Evolutionary conservation across 2,797 vertebrate species (phyloP), one percentile per base, ranked within the genome.

Genomic region (Notolepis coatsorum): DNA sequence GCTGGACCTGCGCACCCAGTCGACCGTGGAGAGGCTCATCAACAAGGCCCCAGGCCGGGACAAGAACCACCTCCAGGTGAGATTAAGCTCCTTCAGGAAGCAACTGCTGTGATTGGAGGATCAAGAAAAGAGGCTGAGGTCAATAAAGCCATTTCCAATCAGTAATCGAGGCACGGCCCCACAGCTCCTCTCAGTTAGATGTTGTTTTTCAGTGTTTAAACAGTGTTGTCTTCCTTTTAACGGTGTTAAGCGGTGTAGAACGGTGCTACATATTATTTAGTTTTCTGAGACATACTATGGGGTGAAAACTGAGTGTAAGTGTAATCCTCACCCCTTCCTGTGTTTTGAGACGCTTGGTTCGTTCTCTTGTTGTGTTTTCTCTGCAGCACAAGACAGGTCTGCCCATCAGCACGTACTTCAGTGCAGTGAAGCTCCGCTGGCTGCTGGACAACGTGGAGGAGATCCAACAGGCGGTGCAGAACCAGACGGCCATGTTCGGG

Each of bases 381-480:
- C 63, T 67, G 65, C 79, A 98, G 96, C 88, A 91, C 63, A 95
- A 92, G 82, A 98, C 96, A 0, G 96, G 96, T 41, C 95, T 98
- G 52, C 96, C 96, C 50, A 94, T 98, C 86, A 97, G 95, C 75
- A 97, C 96, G 25, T 98, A 98, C 77, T 98, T 98, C 82, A 98
- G 96, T 65, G 96, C 96, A 0, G 94, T 98, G 79, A 98, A 98
- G 84, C 91, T 98, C 56, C 93, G 95, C 1, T 98, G 96, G 96
- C 91, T 98, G 63, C 85, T 98, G 75, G 96, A 97, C 84, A 96
- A 98, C 1, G 95, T 96, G 75, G 88, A 85, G 0, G 88, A 92
- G 41, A 92, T 98, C 37, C 87, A 50, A 2, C 62, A 88, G 78
- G 96, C 96, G 0, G 94, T 96, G 46, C 64, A 55, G 65, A 90